Evolutionary conservation across 2,113 vertebrate species (phyloP), one percentile per base, ranked within the genome.

Genomic region (Oreochromis aureus): DNA sequence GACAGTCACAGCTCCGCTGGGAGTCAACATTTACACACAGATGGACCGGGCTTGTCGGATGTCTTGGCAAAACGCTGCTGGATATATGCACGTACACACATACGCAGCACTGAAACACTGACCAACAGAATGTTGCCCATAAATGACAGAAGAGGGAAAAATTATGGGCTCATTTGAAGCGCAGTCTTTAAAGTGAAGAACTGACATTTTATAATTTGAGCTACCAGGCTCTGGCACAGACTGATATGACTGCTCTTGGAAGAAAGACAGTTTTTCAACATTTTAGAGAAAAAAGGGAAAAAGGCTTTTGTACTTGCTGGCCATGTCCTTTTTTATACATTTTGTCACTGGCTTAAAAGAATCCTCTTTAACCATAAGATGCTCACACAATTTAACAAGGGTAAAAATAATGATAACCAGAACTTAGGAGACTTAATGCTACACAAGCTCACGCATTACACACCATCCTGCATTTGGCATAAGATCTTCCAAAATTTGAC

Each of bases 1-100:
- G 94, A 94, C 94, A 95, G 95, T 95, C 93, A 92, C 90, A 79
- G 93, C 93, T 95, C 95, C 90, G 9, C 81, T 15, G 92, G 89
- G 95, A 95, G 89, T 91, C 93, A 93, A 92, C 93, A 89, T 89
- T 93, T 93, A 88, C 90, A 91, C 94, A 86, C 84, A 92, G 91
- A 93, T 89, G 86, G 92, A 90, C 36, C 69, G 13, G 86, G 89
- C 83, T 89, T 53, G 78, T 79, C 32, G 81, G 66, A 81, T 80
- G 90, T 91, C 89, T 93, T 93, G 92, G 92, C 91, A 90, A 88
- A 90, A 78, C 36, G 63, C 71, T 81, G 81, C 84, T 56, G 46
- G 71, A 56, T 55, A 18, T 63, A 81, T 73, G 81, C 63, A 86
- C 22, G 46, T 89, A 58, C 58, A 27, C 41, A 82, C 66, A 87